Evolutionary conservation across 2,888 invertebrate species (phyloP).

Genomic region (Eristalis pertinax): DNA sequence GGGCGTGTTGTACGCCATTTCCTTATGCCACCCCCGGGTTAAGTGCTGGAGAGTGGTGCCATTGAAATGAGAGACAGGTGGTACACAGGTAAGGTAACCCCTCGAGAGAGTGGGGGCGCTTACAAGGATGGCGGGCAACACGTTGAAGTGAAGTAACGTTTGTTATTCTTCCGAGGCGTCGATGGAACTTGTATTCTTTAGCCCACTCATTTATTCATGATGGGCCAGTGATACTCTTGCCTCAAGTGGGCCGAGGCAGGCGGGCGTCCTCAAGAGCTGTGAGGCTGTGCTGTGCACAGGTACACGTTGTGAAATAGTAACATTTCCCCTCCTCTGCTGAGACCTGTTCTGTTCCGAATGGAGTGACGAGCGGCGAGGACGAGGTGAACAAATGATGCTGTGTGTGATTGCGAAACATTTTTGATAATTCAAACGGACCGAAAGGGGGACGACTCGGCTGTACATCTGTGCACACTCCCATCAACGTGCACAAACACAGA

Average conservation of each 20-base stretch:
- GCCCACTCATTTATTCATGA: slow-evolving; percentile 70
- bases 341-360: slow-evolving; percentile 18
- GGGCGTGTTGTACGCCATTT: slow-evolving; percentile 49
- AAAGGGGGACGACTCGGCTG: slow-evolving; percentile 16
- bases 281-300: neutral
- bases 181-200: slow-evolving; percentile 66
- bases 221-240: slow-evolving; percentile 41
- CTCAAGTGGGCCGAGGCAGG: neutral
- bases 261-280: too few species aligned
- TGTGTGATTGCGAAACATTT: slow-evolving; percentile 54
- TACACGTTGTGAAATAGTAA: slow-evolving; percentile 51
- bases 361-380: neutral
- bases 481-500: neutral
- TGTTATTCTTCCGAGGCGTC: slow-evolving; percentile 69
- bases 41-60: slow-evolving; percentile 42
- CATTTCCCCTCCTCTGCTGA: slow-evolving; percentile 6
- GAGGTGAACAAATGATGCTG: slow-evolving; percentile 4
- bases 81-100: neutral
- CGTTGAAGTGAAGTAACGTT: slow-evolving; percentile 65
- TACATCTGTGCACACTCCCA: neutral
- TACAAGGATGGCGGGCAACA: slow-evolving; percentile 46
- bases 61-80: slow-evolving; percentile 55
- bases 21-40: slow-evolving; percentile 44
- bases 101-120: neutral
- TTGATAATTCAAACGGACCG: slow-evolving; percentile 57